Evolutionary conservation across 1,140 invertebrate genomes (phyloP).

Genomic region (Papilio polyxenes): DNA sequence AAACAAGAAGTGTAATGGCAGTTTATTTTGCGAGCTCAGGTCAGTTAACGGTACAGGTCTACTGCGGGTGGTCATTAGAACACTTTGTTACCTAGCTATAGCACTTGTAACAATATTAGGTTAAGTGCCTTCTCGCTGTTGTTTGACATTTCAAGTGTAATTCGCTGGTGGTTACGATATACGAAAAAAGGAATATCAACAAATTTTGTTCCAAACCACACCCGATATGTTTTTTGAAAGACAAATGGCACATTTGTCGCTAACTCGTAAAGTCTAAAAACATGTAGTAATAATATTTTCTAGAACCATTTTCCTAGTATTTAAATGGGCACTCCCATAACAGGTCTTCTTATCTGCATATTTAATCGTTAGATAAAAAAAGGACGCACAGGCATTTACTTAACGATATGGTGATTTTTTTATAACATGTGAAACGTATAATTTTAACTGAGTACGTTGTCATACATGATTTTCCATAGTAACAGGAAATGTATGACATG

Average conservation of each 20-base stretch:
- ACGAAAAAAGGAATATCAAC: too few relatives aligned
- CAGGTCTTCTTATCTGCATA: conserved; percentile 11
- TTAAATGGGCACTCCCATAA: neutral
- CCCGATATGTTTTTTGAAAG: too few relatives aligned
- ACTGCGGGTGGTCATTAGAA: conserved; percentile 27
- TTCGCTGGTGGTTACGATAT: too few relatives aligned
- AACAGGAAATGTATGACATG: too few relatives aligned
- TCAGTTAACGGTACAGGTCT: neutral
- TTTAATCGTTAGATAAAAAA: conserved; percentile 1
- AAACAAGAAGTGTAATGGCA: conserved; percentile 1
- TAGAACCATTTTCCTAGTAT: neutral
- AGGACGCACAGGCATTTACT: neutral
- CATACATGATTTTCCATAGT: neutral
- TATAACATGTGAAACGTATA: neutral
- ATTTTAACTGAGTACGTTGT: neutral
- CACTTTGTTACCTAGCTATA: conserved; percentile 44
- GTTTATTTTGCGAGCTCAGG: conserved; percentile 12
- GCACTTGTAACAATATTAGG: conserved; percentile 42
- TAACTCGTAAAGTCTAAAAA: neutral
- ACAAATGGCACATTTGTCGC: too few relatives aligned
- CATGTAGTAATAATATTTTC: neutral
- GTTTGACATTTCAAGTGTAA: conserved; percentile 39
- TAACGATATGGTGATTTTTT: neutral
- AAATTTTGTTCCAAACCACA: too few relatives aligned
- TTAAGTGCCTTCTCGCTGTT: conserved; percentile 47